Percentiles rank a stretch among this genome's conserved stretches.
These are phyloP conservation scores for Drosophila flavopinicola DNA, from an alignment of 2,888 invertebrate species.

Conservation along the genomic window DNA sequence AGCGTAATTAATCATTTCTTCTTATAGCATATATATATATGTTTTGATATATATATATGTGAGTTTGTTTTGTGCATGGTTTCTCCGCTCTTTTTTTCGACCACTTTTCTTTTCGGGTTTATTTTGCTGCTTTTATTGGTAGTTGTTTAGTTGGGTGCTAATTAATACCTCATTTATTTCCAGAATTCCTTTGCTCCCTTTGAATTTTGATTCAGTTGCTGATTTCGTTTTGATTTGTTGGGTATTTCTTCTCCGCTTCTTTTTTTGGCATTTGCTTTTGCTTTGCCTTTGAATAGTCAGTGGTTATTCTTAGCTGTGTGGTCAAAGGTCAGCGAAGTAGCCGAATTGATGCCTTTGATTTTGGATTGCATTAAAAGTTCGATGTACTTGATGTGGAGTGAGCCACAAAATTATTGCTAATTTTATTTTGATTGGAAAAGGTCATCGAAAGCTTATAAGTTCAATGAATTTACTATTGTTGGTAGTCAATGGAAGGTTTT, in stretches of 20 bases:
- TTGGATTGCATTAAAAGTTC: slow-evolving; percentile 5
- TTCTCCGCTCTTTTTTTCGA: slow-evolving; percentile 24
- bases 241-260: slow-evolving; percentile 4
- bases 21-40: slow-evolving; percentile 10
- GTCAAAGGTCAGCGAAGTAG: slow-evolving; percentile 15
- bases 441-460: neutral
- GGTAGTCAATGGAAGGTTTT: too few species aligned
- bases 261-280: slow-evolving; percentile 9
- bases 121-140: slow-evolving; percentile 41
- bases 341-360: neutral
- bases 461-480: too few species aligned
- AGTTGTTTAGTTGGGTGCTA: slow-evolving; percentile 66
- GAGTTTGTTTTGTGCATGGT: slow-evolving; percentile 37
- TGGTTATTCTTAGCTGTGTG: neutral
- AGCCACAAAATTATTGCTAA: neutral
- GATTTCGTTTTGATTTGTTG: slow-evolving; percentile 42
- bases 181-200: slow-evolving; percentile 31
- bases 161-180: slow-evolving; percentile 76
- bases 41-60: slow-evolving; percentile 1
- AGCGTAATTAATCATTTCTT: slow-evolving; percentile 75
- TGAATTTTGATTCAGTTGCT: slow-evolving; percentile 28
- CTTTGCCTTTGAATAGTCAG: slow-evolving; percentile 9
- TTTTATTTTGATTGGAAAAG: neutral
- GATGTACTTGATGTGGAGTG: slow-evolving; percentile 6
- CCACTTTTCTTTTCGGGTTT: slow-evolving; percentile 32